Base-by-base conservation (phyloP, 2,113 vertebrate species). In the Delphinus delphis region DNA sequence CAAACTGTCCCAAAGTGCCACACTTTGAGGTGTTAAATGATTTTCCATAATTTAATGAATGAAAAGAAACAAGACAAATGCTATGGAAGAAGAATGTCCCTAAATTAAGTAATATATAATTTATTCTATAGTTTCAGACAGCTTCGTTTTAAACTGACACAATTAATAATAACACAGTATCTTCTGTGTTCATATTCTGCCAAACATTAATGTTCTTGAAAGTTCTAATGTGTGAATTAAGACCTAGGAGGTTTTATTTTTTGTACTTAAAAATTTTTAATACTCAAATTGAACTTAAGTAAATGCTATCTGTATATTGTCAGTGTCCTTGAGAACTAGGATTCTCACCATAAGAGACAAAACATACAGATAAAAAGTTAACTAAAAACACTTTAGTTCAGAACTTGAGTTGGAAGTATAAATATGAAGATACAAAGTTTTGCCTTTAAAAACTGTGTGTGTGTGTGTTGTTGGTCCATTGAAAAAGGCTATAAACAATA, bases 221-320 rank as follows among this genome's bases (percentile, higher is more conserved):
- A 73, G 47, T 80, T 95, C 25, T 60, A 84, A 65, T 50, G 47
- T 9, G 58, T 36, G 25, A 83, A 92, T 83, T 41, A 87, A 60
- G 17, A 71, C 20, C 41, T 60, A 90, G 31, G 8, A 44, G 20
- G 18, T 84, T 65, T 36, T 15, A 18, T 85, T 58, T 76, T 88
- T 96, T 67, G 63, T 44, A 87, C 21, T 82, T 44, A 33, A 95
- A 53, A 89, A 18, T 8, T 31, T 93, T 91, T 68, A 91, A 82
- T 38, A 80, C 4, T 80, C 65, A 80, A 90, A 80, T 26, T 47
- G 26, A 76, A 93, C 9, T 58, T 62, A 94, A 82, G n/a, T n/a
- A 79, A 73, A 81, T 82, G n/a, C 41, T 76, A 84, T 44, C 21
- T 70, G 9, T 79, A 53, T 85, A 89, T 31, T 55, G 10, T 62